Conservation (phyloP, 2,113 vertebrate genomes). For the Neolamprologus brichardi region DNA sequence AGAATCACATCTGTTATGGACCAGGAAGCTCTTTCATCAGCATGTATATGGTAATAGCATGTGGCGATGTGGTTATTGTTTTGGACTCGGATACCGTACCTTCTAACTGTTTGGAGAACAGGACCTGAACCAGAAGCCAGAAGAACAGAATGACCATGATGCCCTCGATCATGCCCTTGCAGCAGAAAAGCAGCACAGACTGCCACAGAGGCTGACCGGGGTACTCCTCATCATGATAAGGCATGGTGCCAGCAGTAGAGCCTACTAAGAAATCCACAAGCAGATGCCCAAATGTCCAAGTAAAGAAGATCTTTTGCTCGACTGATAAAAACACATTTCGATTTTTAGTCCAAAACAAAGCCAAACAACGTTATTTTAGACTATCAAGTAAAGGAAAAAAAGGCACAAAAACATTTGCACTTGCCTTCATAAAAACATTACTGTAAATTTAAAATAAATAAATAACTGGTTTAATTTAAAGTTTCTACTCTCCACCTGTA, state of each 20-base stretch:
- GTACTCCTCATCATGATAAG: constrained; percentile 61
- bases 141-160: constrained; percentile 75
- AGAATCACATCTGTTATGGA: not conserved
- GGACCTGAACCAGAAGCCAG: constrained; percentile 72
- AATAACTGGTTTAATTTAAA: not conserved
- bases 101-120: constrained; percentile 71
- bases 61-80: not conserved
- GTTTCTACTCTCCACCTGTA: not conserved
- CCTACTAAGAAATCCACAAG: not conserved
- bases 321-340: not conserved
- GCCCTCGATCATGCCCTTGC: constrained; percentile 75
- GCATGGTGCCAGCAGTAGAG: constrained; percentile 43
- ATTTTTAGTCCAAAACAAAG: not conserved
- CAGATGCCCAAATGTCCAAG: not conserved
- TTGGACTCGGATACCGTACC: constrained; percentile 28
- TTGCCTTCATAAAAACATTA: not conserved
- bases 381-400: not conserved
- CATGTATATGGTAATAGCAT: not conserved
- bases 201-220: constrained; percentile 68
- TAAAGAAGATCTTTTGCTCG: not conserved
- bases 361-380: not conserved
- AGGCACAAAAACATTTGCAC: not conserved
- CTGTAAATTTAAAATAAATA: not conserved
- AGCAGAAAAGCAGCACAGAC: constrained; percentile 72
- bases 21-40: not conserved